Evolutionary conservation across 2,888 invertebrate genomes (phyloP), one percentile per base, ranked within the genome.

Genomic region (Caenorhabditis sp.): DNA sequence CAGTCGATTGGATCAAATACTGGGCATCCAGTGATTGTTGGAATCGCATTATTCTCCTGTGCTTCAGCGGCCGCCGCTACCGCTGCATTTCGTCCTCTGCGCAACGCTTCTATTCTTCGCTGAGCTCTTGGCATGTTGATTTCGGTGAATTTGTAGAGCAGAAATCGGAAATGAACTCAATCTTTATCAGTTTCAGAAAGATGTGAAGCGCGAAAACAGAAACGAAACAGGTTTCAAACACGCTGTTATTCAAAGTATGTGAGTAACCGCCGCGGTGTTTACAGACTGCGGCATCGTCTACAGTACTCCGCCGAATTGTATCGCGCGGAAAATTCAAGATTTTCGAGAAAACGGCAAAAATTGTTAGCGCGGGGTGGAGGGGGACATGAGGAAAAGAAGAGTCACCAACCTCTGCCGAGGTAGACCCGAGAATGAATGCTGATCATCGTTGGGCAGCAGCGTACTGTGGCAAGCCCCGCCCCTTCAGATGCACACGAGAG

Each of bases 1-100:
- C 84, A 84, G 8, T 47, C 37, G 22, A 82, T 72, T 0, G 84
- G 84, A 22, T 82, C 82, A 2, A 81, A 79, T 6, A 84, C 77
- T 11, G 82, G 80, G 35, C 84, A 84, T 51, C 84, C 84, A n/a
- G 26, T 9, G n/a, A 84, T 22, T 11, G 51, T 60, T 32, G 70
- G 61, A 2, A 28, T 13, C 11, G 24, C 24, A 6, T 37, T 32
- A 53, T 1, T 47, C 47, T 47, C 47, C 20, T 47, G 47, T 4
- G 47, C 28, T 32, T 44, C 55, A 26, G 55, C 13, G 4, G 32
- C 64, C 15, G 22, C 51, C 22, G 61, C 55, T n/a, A 44, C 26
- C 1, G 47, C 11, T 20, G 51, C 26, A 13, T 58, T 40, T 0
- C 74, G 53, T 15, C 53, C 20, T 26, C 74, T 37, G 47, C 47